A percentile compares a stretch with the other conserved stretches of the same genome.
phyloP scores from a whole-genome alignment of 2,888 invertebrate genomes.

The Atrina japonica region DNA sequence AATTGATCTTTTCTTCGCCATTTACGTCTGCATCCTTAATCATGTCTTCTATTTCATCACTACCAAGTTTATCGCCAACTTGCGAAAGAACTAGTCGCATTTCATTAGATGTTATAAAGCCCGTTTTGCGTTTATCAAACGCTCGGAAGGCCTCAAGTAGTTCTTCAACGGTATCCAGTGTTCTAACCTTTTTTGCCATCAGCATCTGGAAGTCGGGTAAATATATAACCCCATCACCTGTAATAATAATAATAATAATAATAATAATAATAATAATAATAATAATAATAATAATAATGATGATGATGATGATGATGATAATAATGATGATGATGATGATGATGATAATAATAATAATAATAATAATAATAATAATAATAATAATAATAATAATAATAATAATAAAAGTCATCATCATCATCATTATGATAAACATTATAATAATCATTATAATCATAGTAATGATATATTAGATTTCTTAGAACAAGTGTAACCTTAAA shows the following conservation, averaged over 20 bases:
- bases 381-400: too few species aligned
- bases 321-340: too few species aligned
- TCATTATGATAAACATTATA: too few species aligned
- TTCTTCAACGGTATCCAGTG: conserved; percentile 99
- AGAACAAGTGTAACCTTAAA: too few species aligned
- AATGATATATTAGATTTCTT: too few species aligned
- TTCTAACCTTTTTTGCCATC: conserved; percentile 99
- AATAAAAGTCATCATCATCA: too few species aligned
- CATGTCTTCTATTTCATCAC: conserved; percentile 99
- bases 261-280: not conserved
- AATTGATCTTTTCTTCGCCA: conserved; percentile 99
- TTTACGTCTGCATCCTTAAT: conserved; percentile 99
- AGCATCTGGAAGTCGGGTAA: conserved; percentile 99
- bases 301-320: not conserved
- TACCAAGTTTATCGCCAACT: conserved; percentile 99
- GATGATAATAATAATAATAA: too few species aligned
- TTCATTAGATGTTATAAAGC: conserved; percentile 99
- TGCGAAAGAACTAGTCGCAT: conserved; percentile 99
- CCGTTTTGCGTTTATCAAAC: conserved; percentile 99
- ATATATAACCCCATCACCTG: conserved; percentile 99
- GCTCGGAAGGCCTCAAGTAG: conserved; percentile 99
- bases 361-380: too few species aligned
- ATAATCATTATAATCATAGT: too few species aligned
- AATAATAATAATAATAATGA: not conserved
- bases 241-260: conserved; percentile 44